Base-by-base conservation (phyloP, 2,113 vertebrate genomes). In the Tautogolabrus adspersus region DNA sequence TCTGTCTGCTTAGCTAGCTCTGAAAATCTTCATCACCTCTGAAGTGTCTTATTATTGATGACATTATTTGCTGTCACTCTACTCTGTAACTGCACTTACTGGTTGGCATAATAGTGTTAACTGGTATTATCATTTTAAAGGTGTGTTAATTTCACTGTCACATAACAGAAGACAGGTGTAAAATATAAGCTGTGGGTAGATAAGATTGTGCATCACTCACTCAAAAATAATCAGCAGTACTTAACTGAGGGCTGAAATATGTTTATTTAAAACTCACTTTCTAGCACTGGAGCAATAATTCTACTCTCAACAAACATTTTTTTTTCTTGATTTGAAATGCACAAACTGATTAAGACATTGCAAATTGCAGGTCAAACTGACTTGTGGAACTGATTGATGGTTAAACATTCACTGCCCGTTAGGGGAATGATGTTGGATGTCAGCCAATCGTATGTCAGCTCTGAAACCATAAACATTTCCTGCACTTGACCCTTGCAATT, bases 91-190 rank as follows among this genome's bases (percentile, higher is more conserved):
- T 69, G 44, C 13, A 70, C 72, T 88, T 74, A 83, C 30, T 34
- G 30, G 30, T 34, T 34, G 30, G 30, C 68, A 85, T 78, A 47
- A 38, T 6, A 63, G 15, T 10, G 72, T 63, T 66, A 77, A 81
- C 75, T 81, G 65, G 40, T 60, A 64, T 75, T 87, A 34, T 83
- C 40, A 75, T 83, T 81, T 81, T 49, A 67, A 72, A 58, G 70
- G 5, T 56, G 70, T 54, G 63, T 30, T 44, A 56, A 55, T 72
- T 74, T 73, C 77, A 77, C 42, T 30, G 72, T 46, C 64, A 30
- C 37, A 4, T 64, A 61, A 80, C 72, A 42, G 40, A 57, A 66
- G 77, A 71, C 59, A 52, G 8, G 56, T 11, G 8, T 72, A 46
- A 74, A 68, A 51, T 63, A 75, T 77, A 52, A 64, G 30, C 30